Conservation (phyloP, 2,113 vertebrate species). For the Collichthys lucidus region DNA sequence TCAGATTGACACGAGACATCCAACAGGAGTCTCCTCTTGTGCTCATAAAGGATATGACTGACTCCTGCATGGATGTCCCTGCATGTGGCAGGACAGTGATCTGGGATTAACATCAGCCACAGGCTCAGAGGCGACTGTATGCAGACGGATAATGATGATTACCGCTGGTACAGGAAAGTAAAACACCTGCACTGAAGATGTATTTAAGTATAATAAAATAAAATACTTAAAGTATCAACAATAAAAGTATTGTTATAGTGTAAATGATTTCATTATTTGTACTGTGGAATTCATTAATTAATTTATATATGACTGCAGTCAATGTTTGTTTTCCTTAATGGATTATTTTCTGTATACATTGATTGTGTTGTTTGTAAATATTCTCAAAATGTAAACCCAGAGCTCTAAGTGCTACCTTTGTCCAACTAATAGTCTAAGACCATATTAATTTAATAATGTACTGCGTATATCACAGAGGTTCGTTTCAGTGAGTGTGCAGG, state of each 20-base stretch:
- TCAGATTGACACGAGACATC: slow-evolving; percentile 57
- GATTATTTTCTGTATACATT: not conserved
- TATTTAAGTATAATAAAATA: not conserved
- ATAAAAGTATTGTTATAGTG: not conserved
- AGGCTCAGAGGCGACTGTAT: slow-evolving; percentile 1
- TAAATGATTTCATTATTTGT: no score
- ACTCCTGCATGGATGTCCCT: slow-evolving; percentile 42
- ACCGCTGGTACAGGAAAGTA: not conserved
- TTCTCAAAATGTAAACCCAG: not conserved
- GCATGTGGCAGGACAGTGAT: slow-evolving; percentile 43
- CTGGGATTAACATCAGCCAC: slow-evolving; percentile 50
- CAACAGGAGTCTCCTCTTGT: slow-evolving; percentile 42
- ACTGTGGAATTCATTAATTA: no score
- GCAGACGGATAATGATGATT: slow-evolving; percentile 28
- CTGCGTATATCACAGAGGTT: no score
- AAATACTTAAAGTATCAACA: no score
- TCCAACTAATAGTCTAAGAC: not conserved
- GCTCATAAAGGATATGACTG: slow-evolving; percentile 72
- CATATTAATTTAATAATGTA: not conserved
- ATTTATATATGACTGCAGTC: not conserved
- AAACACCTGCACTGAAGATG: not conserved
- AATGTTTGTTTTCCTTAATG: not conserved
- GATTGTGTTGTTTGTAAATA: not conserved
- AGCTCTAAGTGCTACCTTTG: not conserved
- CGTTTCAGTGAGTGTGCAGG: no score